phyloP scores from a whole-genome alignment of 2,888 invertebrate species.

The Agonopterix subpropinquella region DNA sequence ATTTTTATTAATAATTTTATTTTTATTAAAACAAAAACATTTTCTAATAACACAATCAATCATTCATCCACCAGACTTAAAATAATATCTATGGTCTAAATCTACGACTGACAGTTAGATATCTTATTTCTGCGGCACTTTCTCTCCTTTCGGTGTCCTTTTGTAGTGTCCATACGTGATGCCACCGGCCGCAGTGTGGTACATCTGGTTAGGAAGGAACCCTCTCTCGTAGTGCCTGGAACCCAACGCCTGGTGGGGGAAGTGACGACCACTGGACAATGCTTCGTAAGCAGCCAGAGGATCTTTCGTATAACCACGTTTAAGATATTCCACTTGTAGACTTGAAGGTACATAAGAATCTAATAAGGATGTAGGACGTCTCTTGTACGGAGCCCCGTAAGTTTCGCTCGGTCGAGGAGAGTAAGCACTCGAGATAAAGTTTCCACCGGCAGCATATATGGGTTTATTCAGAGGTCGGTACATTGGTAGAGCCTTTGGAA shows the following conservation, averaged over 20 bases:
- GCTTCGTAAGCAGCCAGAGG: slow-evolving; percentile 59
- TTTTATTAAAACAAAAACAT: no score
- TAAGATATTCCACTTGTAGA: slow-evolving; percentile 65
- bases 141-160: slow-evolving; percentile 51
- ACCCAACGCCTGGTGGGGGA: slow-evolving; percentile 25
- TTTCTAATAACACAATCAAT: background rate
- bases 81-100: background rate
- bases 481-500: slow-evolving; percentile 57
- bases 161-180: slow-evolving; percentile 63
- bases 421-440: slow-evolving; percentile 28
- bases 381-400: slow-evolving; percentile 38
- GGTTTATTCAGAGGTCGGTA: slow-evolving; percentile 52
- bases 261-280: slow-evolving; percentile 47
- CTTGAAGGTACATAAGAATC: slow-evolving; percentile 78
- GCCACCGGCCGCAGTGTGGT: slow-evolving; percentile 60
- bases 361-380: slow-evolving; percentile 67
- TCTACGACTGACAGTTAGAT: background rate
- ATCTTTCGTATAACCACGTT: slow-evolving; percentile 59
- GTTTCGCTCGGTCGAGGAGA: slow-evolving; percentile 37
- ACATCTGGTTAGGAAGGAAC: slow-evolving; percentile 69
- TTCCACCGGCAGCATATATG: slow-evolving; percentile 40
- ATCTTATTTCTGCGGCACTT: slow-evolving; percentile 25
- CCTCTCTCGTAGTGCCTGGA: slow-evolving; percentile 60
- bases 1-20: no score
- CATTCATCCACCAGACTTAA: background rate